Evolutionary conservation across 2,113 vertebrate species (phyloP), one percentile per base, ranked within the genome.

Genomic region (Labeo catla): DNA sequence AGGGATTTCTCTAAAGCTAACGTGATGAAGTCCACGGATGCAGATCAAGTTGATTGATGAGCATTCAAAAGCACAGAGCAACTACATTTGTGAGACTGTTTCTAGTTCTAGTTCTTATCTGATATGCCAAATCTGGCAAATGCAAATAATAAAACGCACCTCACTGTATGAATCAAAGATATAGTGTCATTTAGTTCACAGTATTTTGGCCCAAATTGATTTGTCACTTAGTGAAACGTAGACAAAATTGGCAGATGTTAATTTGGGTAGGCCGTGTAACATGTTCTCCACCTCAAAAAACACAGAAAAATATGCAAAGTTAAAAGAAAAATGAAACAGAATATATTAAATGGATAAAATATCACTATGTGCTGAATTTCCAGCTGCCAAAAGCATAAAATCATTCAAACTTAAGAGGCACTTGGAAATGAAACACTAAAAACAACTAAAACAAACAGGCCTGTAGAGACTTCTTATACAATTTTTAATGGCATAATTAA

Each of bases 1-100:
- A 16, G 28, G 59, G 83, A 81, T 74, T 66, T 77, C 50, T 63
- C 47, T 36, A 43, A 72, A 66, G 57, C 57, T 78, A 80, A 57
- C 57, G 1, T 49, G 34, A 54, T 52, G 28, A 63, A 47, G 57
- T 43, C 52, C 36, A 47, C 11, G 43, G 23, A 76, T 6, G 7
- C 7, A 68, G 61, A 87, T 12, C 47, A 63, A n/a, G 12, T 13
- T 47, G 7, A 81, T 23, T n/a, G 39, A 28, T 74, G 43, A 74
- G 47, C 39, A 16, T 19, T 49, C 59, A 80, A 63, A 61, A 61
- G 36, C 36, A 8, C 12, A 81, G 13, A 65, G 23, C 7, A 39
- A 57, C 43, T 23, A 50, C 54, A 23, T n/a, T 28, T 50, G 28
- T 79, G 28, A 50, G 23, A 86, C 74, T 47, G 50, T 54, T 43